Conservation (phyloP, 92 coral and sea anemone species). For the Palythoa grandis region DNA sequence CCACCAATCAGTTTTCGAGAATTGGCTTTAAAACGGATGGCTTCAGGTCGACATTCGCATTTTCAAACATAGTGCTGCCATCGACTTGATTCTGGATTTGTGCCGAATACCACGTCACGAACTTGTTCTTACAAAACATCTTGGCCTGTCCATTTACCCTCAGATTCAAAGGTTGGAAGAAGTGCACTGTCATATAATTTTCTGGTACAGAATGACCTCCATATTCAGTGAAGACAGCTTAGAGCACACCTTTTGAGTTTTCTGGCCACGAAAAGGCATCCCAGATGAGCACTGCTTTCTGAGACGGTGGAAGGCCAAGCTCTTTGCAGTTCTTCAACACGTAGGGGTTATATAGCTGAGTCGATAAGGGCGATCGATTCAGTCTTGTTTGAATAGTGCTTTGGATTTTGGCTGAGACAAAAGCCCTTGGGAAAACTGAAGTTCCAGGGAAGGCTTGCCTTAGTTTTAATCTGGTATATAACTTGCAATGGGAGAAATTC, state of each 20-base stretch:
- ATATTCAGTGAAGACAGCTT: neutral
- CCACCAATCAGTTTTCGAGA: neutral
- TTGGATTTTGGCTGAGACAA: neutral
- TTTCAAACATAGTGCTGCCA: neutral
- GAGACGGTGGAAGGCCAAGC: neutral
- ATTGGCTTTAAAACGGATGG: neutral
- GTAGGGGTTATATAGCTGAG: neutral
- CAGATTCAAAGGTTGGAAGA: neutral
- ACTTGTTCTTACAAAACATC: neutral
- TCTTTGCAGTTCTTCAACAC: neutral
- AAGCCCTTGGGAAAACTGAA: neutral
- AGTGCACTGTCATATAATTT: too few relatives aligned
- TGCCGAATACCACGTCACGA: neutral
- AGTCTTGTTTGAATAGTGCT: neutral
- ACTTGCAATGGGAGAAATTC: slow-evolving; percentile 62
- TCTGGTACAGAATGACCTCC: neutral
- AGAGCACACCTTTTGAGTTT: neutral
- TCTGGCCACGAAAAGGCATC: neutral
- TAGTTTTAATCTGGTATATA: neutral
- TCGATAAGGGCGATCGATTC: neutral
- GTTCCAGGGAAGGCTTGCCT: neutral
- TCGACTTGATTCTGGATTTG: neutral
- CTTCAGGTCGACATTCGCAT: neutral
- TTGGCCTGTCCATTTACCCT: neutral
- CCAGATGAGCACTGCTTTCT: neutral